Evolutionary conservation across 53 echinoderm and acorn worm species (phyloP).

Genomic region (Astropecten irregularis): DNA sequence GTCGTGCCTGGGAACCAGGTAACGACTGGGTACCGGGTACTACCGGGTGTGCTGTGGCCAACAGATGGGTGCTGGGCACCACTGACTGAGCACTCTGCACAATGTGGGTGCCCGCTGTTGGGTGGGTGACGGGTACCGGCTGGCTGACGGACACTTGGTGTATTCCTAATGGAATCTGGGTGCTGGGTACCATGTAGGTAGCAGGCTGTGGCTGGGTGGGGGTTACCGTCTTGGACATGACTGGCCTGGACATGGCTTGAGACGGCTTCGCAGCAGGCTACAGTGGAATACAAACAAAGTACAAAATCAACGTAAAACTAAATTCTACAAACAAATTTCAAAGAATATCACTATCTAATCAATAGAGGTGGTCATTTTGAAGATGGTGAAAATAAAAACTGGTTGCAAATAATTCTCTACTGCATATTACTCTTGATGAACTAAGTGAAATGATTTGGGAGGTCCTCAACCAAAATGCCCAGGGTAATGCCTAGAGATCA

Average conservation of each 20-base stretch:
- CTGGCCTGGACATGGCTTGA: constrained; percentile 9
- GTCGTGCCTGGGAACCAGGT: constrained; percentile 6
- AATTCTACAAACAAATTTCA: no score
- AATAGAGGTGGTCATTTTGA: no score
- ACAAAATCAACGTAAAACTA: not conserved
- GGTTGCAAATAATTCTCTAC: no score
- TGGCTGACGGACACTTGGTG: constrained; percentile 3
- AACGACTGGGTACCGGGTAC: constrained; percentile 30
- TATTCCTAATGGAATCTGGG: not conserved
- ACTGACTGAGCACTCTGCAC: constrained; percentile 9
- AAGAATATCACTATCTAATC: no score
- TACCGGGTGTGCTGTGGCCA: constrained; percentile 10
- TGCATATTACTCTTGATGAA: no score
- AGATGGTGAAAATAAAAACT: no score
- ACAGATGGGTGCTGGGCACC: constrained; percentile 33
- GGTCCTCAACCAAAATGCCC: no score
- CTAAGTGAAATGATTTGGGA: no score
- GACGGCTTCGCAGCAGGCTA: constrained; percentile 23
- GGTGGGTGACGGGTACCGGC: constrained; percentile 6
- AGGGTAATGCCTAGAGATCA: no score
- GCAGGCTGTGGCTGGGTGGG: constrained; percentile 34
- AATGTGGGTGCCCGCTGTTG: not conserved
- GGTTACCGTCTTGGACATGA: constrained; percentile 21
- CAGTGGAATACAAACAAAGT: not conserved
- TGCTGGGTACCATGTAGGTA: constrained; percentile 27